Base-by-base conservation (phyloP, 2,113 vertebrate genomes). In the Pelobates fuscus region DNA sequence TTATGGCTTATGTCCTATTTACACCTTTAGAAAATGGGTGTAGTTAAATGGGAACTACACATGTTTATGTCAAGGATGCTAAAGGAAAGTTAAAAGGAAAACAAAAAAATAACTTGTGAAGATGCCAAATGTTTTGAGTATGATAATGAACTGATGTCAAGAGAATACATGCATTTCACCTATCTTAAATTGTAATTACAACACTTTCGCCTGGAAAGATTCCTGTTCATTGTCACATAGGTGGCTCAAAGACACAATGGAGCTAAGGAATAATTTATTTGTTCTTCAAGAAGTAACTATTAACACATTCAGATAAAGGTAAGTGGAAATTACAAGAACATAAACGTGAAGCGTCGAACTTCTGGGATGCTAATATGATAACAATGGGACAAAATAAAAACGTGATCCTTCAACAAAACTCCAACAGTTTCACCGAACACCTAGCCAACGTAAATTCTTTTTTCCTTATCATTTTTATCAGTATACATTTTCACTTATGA, bases 71-170 rank as follows among this genome's bases (percentile, higher is more conserved):
- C n/a, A n/a, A n/a, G n/a, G n/a, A n/a, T n/a, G n/a, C n/a, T n/a
- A n/a, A n/a, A n/a, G n/a, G n/a, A n/a, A n/a, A n/a, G n/a, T n/a
- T n/a, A 49, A 6, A 49, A 49, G 44, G 44, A 11, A 49, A 14
- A 49, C 14, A 49, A 15, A 14, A 49, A 49, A 18, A 49, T 49
- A 49, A 49, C 12, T 17, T 57, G 54, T 10, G n/a, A 21, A 57
- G 54, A 57, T 57, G 21, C 7, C 21, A 21, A 57, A 21, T 18
- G 8, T 57, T 68, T 17, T 68, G 27, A n/a, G n/a, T n/a, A n/a
- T 68, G 26, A 54, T 57, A 37, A 20, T n/a, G 29, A 57, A 37
- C 44, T 46, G 65, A 52, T 67, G 26, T 67, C 65, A 67, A 46
- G 37, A 52, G 44, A 25, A 26, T 37, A 67, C 25, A 29, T 49